These are phyloP conservation scores for Pristiophorus japonicus DNA, from an alignment of 2,113 vertebrate species.

Conservation along the genomic window DNA sequence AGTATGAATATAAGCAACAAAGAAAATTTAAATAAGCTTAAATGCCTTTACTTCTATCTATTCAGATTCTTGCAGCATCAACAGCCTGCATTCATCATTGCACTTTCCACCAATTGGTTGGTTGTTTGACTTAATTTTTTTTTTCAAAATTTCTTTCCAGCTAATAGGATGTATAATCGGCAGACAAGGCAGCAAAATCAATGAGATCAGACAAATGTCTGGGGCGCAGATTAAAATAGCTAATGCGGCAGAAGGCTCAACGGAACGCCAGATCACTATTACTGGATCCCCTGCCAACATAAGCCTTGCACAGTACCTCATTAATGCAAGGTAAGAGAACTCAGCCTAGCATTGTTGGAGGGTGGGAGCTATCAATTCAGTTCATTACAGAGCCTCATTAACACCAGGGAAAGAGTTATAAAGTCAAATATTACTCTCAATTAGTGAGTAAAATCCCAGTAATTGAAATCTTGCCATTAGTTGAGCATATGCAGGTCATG, in stretches of 20 bases:
- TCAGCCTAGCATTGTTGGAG: not conserved
- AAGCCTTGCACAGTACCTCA: constrained; percentile 98
- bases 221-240: constrained; percentile 99
- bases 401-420: not conserved
- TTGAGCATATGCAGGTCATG: not conserved
- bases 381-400: not conserved
- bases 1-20: not conserved
- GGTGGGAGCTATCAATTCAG: not conserved
- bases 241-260: constrained; percentile 92
- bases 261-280: constrained; percentile 97
- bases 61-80: not conserved
- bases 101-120: no score
- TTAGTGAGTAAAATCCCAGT: not conserved
- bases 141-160: constrained; percentile 67
- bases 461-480: not conserved
- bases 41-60: not conserved
- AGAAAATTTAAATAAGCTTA: not conserved
- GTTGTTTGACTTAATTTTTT: constrained; percentile 45
- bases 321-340: constrained; percentile 85
- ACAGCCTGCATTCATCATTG: not conserved
- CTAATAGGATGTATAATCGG: constrained; percentile 99
- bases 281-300: constrained; percentile 97
- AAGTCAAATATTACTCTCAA: not conserved
- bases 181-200: constrained; percentile 99
- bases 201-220: constrained; percentile 99